Base-by-base conservation (phyloP, 2,888 invertebrate species). In the Scaptomyza parva region DNA sequence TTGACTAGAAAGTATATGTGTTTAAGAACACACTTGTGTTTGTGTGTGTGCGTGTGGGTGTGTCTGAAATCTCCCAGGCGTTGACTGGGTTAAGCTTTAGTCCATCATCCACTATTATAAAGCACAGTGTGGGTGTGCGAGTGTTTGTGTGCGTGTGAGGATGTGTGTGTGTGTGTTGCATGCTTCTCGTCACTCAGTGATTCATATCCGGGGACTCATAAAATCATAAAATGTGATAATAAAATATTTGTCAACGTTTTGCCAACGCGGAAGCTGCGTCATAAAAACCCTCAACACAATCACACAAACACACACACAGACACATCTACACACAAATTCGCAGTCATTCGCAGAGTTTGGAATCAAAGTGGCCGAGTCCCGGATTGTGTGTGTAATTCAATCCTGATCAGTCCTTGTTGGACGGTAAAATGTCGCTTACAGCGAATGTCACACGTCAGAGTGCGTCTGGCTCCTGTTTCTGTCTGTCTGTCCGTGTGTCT, bases 151-250 rank as follows among this genome's bases (percentile, higher is more conserved):
- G 22, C n/a, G 20, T 17, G 43, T 22, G 40, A 43, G 14, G 40
- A 26, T 67, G 40, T 17, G 20, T 17, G 43, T 22, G 40, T 47
- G 14, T 43, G 30, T 67, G 40, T 62, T 61, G 71, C 60, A 59
- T 65, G 44, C 50, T 77, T 64, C 63, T 66, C 72, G 67, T 79
- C 69, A 83, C 71, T 88, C 84, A 81, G 82, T 84, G 88, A 88
- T 88, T 88, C 85, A 86, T 86, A 88, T 88, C 84, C 85, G 88
- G 84, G 85, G 84, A 85, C 84, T 86, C 84, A 85, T 85, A 88
- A 84, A 84, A 84, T 88, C 84, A 78, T 78, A 88, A 84, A 85
- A 85, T 88, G 87, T 86, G 76, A 86, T 85, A 86, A 85, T 85
- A 85, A 85, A 85, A 85, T 85, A 85, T 85, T 85, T 85, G 88